Evolutionary conservation across 2,113 vertebrate species (phyloP).

Genomic region (Marmota flaviventris): DNA sequence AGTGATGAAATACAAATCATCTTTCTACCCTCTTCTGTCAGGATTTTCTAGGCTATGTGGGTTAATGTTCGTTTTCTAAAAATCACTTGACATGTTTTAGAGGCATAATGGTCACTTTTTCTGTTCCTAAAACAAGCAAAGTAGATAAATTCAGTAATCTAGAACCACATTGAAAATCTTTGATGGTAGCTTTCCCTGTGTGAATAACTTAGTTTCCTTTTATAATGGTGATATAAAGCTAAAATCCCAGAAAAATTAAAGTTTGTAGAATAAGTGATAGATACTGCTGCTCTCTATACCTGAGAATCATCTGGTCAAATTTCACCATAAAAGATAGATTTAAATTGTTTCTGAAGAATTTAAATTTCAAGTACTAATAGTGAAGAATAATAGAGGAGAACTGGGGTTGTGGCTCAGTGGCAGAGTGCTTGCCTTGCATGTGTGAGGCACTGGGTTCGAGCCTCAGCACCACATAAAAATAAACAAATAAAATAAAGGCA

Average conservation of each 20-base stretch:
- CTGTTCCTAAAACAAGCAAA: slow-evolving; percentile 45
- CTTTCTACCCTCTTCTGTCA: not conserved
- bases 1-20: slow-evolving; percentile 9
- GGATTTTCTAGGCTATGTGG: not conserved
- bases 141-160: not conserved
- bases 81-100: not conserved
- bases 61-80: slow-evolving; percentile 56
- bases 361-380: slow-evolving; percentile 12
- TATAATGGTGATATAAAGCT: slow-evolving; percentile 34
- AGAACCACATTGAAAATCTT: slow-evolving; percentile 1
- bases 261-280: not conserved
- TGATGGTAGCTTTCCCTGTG: not conserved
- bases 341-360: slow-evolving; percentile 39
- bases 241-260: slow-evolving; percentile 50
- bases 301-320: not conserved
- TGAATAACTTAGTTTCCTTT: slow-evolving; percentile 37
- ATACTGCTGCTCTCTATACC: not conserved
- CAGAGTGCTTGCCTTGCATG: too few relatives aligned
- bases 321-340: not conserved
- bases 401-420: too few relatives aligned
- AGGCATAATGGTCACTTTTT: slow-evolving; percentile 29
- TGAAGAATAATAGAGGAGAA: slow-evolving; percentile 32
- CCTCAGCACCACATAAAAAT: too few relatives aligned
- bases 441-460: too few relatives aligned
- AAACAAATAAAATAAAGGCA: too few relatives aligned